These are phyloP conservation scores for Clavelina lepadiformis DNA, from an alignment of 23 tunicate species.

Conservation along the genomic window DNA sequence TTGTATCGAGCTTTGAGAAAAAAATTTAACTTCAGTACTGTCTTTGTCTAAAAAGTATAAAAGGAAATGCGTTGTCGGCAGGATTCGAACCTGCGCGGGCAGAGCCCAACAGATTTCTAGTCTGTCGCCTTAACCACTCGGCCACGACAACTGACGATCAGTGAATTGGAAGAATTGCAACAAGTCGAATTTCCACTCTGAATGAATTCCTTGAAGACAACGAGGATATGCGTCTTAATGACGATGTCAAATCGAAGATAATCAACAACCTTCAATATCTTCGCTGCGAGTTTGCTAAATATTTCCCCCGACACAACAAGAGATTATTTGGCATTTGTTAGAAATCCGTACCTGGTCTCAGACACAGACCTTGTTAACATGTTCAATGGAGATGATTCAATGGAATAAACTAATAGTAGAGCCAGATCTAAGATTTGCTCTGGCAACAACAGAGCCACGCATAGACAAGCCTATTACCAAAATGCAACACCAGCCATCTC, in stretches of 20 bases:
- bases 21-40: no score
- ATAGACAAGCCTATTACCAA: no score
- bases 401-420: conserved; percentile 34
- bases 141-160: no score
- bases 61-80: no score
- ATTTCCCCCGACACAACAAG: conserved; percentile 21
- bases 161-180: no score
- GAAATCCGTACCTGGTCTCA: conserved; percentile 23
- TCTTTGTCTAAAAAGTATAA: no score
- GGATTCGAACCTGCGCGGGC: no score
- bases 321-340: conserved; percentile 29
- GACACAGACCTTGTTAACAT: conserved; percentile 21
- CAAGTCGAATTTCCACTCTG: conserved; percentile 22
- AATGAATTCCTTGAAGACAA: conserved; percentile 12
- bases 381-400: conserved; percentile 18
- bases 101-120: no score
- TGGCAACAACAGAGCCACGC: neutral
- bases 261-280: conserved; percentile 18
- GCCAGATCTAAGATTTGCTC: conserved; percentile 33
- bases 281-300: conserved; percentile 14
- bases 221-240: conserved; percentile 21
- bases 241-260: conserved; percentile 10
- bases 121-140: no score
- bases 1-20: no score
- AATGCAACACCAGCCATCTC: no score